Base-by-base conservation (phyloP, 1,140 invertebrate species). In the Rhopalosiphum padi region DNA sequence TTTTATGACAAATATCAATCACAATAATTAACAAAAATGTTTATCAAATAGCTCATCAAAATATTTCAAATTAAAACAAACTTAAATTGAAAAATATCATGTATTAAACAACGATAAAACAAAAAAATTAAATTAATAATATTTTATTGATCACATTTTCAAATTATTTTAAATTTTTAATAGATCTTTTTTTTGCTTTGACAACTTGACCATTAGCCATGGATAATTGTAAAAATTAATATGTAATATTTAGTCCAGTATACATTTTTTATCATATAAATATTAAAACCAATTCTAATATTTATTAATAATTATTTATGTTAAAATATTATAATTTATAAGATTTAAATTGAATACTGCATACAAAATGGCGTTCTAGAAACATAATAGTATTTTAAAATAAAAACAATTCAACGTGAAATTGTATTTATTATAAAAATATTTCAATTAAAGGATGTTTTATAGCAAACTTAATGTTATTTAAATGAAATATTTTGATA, bases 21-120 rank as follows among this genome's bases (percentile, higher is more conserved):
- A n/a, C 46, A 48, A 88, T 88, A 88, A 68, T 68, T 68, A 68
- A 68, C 60, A 68, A 68, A 46, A 43, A 41, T 11, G 51, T 53
- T 51, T 48, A 30, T 46, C 1, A 53, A 53, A n/a, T 89, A 88
- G 7, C 23, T 53, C 8, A 55, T 90, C 51, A 90, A 90, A 55
- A 90, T 55, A 55, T 90, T 90, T n/a, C 48, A 90, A 90, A 60
- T 90, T 55, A 37, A 89, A 89, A 89, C 87, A 89, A 89, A 53
- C 87, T 53, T 55, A 55, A 51, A 89, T 37, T 53, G 48, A 25
- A 55, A 88, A 37, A 8, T 90, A 25, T 55, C 11, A 18, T 35
- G 46, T 8, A n/a, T 35, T 51, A 48, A 88, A 88, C 60, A 88
- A n/a, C 30, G 18, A n/a, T 21, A 88, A 51, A 51, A 48, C 4